Evolutionary conservation across 2,113 vertebrate species (phyloP).

Genomic region (Bubo blakistoni): DNA sequence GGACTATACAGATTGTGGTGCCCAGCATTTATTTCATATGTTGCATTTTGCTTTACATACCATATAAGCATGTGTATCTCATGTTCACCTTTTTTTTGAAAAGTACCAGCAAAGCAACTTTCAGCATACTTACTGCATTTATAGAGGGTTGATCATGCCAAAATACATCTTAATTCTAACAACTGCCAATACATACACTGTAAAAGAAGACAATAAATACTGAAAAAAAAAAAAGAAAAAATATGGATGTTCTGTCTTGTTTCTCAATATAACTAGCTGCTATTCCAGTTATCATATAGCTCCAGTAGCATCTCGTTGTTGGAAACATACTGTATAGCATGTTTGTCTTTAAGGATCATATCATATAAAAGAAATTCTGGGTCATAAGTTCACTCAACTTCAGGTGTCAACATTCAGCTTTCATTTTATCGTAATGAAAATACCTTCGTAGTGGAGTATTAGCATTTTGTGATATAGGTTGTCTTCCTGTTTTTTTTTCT

Average conservation of each 20-base stretch:
- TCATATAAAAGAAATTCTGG: neutral
- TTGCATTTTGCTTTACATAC: neutral
- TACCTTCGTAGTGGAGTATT: neutral
- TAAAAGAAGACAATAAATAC: neutral
- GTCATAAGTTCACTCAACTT: neutral
- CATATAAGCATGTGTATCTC: neutral
- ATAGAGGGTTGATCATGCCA: neutral
- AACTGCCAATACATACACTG: neutral
- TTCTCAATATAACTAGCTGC: neutral
- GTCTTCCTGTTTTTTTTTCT: constrained; percentile 21
- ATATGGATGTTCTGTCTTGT: neutral
- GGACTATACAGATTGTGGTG: neutral
- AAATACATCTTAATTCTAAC: neutral
- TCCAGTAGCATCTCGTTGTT: neutral
- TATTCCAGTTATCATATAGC: neutral
- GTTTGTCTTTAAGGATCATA: neutral
- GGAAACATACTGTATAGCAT: neutral
- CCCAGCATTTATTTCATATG: fast-evolving
- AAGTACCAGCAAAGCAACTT: neutral
- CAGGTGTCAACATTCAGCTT: neutral
- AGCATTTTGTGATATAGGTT: neutral
- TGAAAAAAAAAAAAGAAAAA: neutral
- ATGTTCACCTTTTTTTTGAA: neutral
- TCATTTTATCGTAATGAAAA: neutral
- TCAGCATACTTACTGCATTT: neutral